Evolutionary conservation across 2,888 invertebrate species (phyloP).

Genomic region (Pyrrhosoma nymphula): DNA sequence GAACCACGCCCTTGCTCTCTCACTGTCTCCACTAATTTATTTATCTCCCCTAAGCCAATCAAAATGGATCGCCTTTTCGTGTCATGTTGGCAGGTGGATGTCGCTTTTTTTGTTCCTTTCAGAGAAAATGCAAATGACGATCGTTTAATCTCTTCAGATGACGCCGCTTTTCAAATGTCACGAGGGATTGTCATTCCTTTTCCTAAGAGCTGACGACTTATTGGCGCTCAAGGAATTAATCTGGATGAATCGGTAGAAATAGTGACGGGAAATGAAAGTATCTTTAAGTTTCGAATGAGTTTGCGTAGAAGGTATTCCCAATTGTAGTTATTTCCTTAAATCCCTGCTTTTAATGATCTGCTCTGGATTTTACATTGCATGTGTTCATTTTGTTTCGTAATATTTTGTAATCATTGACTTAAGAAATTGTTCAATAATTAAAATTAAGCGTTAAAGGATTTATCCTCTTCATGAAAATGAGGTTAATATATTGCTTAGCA

Average conservation of each 20-base stretch:
- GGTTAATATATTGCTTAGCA: no score
- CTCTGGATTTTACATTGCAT: no score
- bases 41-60: slow-evolving; percentile 32
- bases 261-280: background rate
- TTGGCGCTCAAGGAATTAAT: background rate
- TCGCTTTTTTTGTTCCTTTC: background rate
- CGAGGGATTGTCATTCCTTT: background rate
- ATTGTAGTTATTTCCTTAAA: background rate
- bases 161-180: slow-evolving; percentile 18
- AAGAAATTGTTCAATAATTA: no score
- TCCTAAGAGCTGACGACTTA: background rate
- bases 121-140: slow-evolving; percentile 25
- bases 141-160: slow-evolving; percentile 24
- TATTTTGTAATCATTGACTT: no score
- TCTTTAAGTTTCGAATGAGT: background rate
- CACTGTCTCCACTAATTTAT: slow-evolving; percentile 3
- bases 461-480: no score
- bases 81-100: background rate
- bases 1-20: slow-evolving; percentile 39
- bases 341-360: background rate
- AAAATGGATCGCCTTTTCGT: slow-evolving; percentile 45
- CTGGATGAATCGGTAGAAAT: background rate
- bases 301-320: background rate
- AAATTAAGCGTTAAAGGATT: no score
- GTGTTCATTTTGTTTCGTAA: no score